Percentiles rank a stretch among this genome's conserved stretches.
These are phyloP conservation scores for Ptychodera flava DNA, from an alignment of 35 echinoderm and acorn worm species.

Conservation along the genomic window DNA sequence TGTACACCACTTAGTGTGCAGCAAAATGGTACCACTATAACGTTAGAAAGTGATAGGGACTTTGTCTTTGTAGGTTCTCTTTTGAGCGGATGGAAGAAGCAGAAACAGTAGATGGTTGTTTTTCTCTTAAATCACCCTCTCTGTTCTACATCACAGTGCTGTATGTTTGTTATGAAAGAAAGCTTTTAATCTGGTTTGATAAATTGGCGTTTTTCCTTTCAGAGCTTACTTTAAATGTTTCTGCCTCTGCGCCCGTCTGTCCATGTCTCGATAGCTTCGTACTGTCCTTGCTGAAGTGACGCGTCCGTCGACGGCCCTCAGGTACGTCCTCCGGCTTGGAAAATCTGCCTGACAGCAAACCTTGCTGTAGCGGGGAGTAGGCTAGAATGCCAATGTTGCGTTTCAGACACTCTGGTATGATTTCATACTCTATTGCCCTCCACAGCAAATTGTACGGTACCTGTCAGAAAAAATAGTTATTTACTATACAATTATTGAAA, in stretches of 20 bases:
- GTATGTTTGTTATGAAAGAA: too few species aligned
- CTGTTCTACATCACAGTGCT: too few species aligned
- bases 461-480: conserved; percentile 7
- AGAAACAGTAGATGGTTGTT: too few species aligned
- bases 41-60: too few species aligned
- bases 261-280: conserved; percentile 33
- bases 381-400: conserved; percentile 29
- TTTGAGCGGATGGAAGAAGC: background rate
- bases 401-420: conserved; percentile 11
- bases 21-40: too few species aligned
- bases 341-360: conserved; percentile 27
- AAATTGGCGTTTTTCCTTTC: too few species aligned
- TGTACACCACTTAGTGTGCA: too few species aligned
- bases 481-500: too few species aligned
- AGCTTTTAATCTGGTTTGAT: too few species aligned
- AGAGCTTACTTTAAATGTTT: conserved; percentile 46
- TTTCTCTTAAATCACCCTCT: too few species aligned
- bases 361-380: conserved; percentile 50
- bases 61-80: too few species aligned
- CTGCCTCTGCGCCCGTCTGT: conserved; percentile 37
- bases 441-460: conserved; percentile 39
- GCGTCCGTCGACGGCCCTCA: conserved; percentile 30
- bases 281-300: conserved; percentile 43
- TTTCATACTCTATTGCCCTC: conserved; percentile 30
- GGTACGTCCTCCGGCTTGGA: conserved; percentile 32